Base-by-base conservation (phyloP, 2,888 invertebrate genomes). In the Nymphalis polychloros region DNA sequence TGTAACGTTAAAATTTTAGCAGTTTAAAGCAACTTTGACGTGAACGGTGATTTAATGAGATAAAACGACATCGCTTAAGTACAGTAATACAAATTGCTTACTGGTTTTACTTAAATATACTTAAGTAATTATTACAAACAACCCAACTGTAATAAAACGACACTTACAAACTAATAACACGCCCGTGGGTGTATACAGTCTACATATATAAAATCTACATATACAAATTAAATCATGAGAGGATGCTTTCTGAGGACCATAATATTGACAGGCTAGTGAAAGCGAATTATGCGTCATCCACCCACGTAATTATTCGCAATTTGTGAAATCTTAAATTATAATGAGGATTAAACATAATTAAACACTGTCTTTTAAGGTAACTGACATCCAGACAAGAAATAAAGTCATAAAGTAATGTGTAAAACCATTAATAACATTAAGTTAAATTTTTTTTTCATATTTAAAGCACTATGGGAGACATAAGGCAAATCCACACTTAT, bases 301-400 rank as follows among this genome's bases (percentile, higher is more conserved):
- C 71, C 71, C 57, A 69, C 73, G 67, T 69, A 49, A 53, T 69
- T 64, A 69, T 69, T 71, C 50, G 75, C 75, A 75, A 73, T 77
- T 78, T 69, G 71, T 74, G 75, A 78, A 78, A 81, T 82, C 79
- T 79, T 75, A 78, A 82, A 80, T 80, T 84, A 76, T 79, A 84
- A 85, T 84, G 79, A 79, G 77, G 75, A 65, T 68, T 35, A 59
- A 73, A 77, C 78, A 55, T 31, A 55, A 80, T 79, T 81, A 80
- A 83, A 82, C 79, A 79, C 72, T 79, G 78, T 78, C 79, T 76
- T 70, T 64, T 52, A 10, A 27, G 23, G 50, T 64, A 23, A 60
- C 48, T 62, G 63, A 61, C 35, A 13, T 4, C 41, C 10, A 13
- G 13, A 10, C 13, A 13, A 0, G 4, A 0, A 0, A 41, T 41